Evolutionary conservation across 2,888 invertebrate species (phyloP), one percentile per base, ranked within the genome.

Genomic region (Drosophila antonietae): DNA sequence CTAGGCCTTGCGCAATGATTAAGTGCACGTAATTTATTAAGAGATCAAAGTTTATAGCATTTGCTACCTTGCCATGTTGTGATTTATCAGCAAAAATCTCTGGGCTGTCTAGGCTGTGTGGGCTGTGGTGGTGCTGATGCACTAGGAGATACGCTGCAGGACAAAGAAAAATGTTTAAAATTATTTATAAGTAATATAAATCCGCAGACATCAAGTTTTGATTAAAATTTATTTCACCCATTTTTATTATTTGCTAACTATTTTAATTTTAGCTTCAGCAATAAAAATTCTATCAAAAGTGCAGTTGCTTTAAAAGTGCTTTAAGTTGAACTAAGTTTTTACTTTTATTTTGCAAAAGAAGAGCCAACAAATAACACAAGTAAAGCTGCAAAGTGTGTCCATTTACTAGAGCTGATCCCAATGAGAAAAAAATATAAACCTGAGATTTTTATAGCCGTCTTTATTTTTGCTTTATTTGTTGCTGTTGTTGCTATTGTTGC

Each of bases 371-470:
- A 7, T 14, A 46, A 20, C 6, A 47, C 18, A 61, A 43, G 35
- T 31, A 9, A 20, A 47, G 33, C 14, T 39, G 20, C 44, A 63
- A 57, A 47, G 41, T 56, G 47, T 58, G 73, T 52, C 46, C 72
- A 72, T 57, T 72, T 47, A 58, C 44, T 51, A 31, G 18, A 28
- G 56, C 46, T 68, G 63, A 31, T 75, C 57, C 44, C 43, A 51
- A 41, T 4, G 12, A 39, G 39, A 55, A 53, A 66, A 70, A 65
- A 57, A 81, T 76, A 81, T 84, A 86, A 86, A 84, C 88, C 88
- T 84, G 77, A 79, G 89, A 88, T 86, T 88, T 83, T 88, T 86
- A 82, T 88, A 77, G 84, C 73, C 67, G 70, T 81, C 73, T 88
- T 84, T 84, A 77, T 79, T 74, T 81, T 80, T 73, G 68, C 57